Conservation (phyloP, 1,140 invertebrate genomes). For the Lerema accius region DNA sequence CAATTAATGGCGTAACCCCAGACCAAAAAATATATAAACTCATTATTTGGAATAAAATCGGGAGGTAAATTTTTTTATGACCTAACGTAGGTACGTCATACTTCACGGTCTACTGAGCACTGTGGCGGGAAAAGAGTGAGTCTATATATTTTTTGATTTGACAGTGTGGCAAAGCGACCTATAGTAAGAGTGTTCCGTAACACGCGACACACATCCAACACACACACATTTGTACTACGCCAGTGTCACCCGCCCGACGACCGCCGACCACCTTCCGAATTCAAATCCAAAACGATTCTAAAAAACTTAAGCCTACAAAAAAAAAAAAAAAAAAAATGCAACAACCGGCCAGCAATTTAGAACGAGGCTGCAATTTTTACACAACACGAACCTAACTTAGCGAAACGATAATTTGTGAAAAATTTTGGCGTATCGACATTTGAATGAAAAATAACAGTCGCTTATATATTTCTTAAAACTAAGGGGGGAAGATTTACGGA, state of each 20-base stretch:
- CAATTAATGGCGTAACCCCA: too few species aligned
- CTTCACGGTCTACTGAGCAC: too few species aligned
- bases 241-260: constrained; percentile 60
- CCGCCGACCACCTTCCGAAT: constrained; percentile 56
- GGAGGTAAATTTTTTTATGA: too few species aligned
- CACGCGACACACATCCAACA: constrained; percentile 44
- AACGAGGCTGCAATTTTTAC: too few species aligned
- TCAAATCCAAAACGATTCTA: background rate
- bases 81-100: too few species aligned
- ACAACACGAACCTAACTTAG: constrained; percentile 40
- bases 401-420: constrained; percentile 47
- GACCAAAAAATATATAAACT: too few species aligned
- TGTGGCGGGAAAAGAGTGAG: too few species aligned
- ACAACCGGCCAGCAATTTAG: constrained; percentile 27
- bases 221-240: constrained; percentile 78
- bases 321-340: constrained; percentile 1
- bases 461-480: constrained; percentile 70
- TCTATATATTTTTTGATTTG: too few species aligned
- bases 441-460: constrained; percentile 40
- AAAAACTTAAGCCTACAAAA: background rate
- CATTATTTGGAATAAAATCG: too few species aligned
- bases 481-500: constrained; percentile 54
- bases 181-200: constrained; percentile 34
- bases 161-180: constrained; percentile 23
- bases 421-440: constrained; percentile 25